Evolutionary conservation across 2,113 vertebrate genomes (phyloP), one percentile per base, ranked within the genome.

Genomic region (Pelvicachromis taeniatus): DNA sequence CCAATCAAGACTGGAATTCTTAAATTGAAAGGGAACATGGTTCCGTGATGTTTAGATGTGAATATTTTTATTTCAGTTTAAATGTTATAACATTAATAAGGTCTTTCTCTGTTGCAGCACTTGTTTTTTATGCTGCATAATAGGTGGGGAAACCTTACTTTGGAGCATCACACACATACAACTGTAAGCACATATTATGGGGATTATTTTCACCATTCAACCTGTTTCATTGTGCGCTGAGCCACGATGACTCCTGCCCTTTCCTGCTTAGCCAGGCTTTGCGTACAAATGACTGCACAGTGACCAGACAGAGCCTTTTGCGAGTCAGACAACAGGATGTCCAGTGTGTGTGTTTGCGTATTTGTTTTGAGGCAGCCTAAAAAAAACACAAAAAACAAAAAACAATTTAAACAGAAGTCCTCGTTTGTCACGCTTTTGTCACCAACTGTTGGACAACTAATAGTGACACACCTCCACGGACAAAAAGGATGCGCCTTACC

Each of bases 181-280:
- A 42, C 26, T 63, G 81, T 75, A 86, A 85, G 85, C 52, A 88
- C 58, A 56, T 11, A 17, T 31, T 23, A 55, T 9, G 54, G 58
- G 48, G 31, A 75, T 84, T 80, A 88, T 82, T 87, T 38, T 45
- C 65, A 77, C 65, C 85, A 87, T 86, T 89, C 85, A 93, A 92
- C 91, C 89, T 88, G 92, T 87, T 85, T 86, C 89, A 81, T 88
- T 90, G 89, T 89, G 78, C 52, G 58, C 45, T 80, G 78, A 88
- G 85, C 91, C 84, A 89, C 77, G 53, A 85, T 87, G 88, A 80
- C 61, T 79, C 78, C 54, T 82, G 87, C 85, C 75, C 53, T 58
- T 77, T 42, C 38, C 77, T 48, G 83, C 45, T 83, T 13, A 50
- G 33, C 77, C 52, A 53, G 58, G 65, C 35, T 73, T 11, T 54